Evolutionary conservation across 2,888 invertebrate species (phyloP).

Genomic region (Sinodicranocentrus sp.): DNA sequence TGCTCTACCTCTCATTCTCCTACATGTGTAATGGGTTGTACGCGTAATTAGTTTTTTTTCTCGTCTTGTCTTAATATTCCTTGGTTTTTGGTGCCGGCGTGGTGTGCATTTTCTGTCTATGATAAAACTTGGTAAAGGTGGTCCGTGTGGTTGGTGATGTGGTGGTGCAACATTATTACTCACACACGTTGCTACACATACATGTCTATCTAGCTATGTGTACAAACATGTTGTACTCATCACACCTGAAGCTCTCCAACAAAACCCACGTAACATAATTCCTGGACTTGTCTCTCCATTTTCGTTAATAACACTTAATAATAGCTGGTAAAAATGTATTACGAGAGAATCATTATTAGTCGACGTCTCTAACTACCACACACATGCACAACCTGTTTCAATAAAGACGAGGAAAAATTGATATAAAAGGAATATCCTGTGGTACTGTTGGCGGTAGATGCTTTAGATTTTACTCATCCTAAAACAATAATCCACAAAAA

Average conservation of each 20-base stretch:
- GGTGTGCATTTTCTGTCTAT: conserved; percentile 34
- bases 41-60: conserved; percentile 63
- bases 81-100: conserved; percentile 65
- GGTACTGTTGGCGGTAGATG: too few relatives aligned
- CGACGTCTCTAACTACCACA: neutral
- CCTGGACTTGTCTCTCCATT: conserved; percentile 54
- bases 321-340: conserved; percentile 50
- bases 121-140: too few relatives aligned
- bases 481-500: too few relatives aligned
- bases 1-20: conserved; percentile 64
- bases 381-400: conserved; percentile 26
- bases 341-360: neutral
- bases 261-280: conserved; percentile 59
- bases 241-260: neutral
- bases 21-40: conserved; percentile 56
- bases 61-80: neutral
- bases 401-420: neutral
- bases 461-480: too few relatives aligned
- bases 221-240: neutral
- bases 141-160: conserved; percentile 10
- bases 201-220: neutral
- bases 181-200: conserved; percentile 33
- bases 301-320: conserved; percentile 67
- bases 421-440: too few relatives aligned
- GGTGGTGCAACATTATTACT: conserved; percentile 20